phyloP scores from a whole-genome alignment of 2,888 invertebrate genomes.

The Trachelus stipa region DNA sequence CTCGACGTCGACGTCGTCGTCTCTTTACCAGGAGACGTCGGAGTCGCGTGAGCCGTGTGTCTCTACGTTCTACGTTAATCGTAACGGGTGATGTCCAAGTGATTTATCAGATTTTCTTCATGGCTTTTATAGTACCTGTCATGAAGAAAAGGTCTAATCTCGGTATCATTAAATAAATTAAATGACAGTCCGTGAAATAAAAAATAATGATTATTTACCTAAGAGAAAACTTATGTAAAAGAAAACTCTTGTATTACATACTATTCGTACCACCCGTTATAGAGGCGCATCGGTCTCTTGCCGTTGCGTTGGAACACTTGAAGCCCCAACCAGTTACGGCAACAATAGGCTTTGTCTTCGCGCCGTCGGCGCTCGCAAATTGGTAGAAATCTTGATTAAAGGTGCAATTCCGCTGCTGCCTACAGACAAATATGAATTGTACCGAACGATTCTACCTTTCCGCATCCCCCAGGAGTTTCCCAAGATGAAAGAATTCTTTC shows the following conservation, averaged over 20 bases:
- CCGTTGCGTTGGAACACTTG: slow-evolving; percentile 64
- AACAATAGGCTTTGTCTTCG: slow-evolving; percentile 67
- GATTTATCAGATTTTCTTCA: neutral
- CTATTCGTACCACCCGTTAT: slow-evolving; percentile 26
- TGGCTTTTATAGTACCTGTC: neutral
- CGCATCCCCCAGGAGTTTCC: neutral
- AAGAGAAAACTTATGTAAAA: neutral
- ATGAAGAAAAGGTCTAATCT: neutral
- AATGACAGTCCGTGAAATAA: neutral
- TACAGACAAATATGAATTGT: slow-evolving; percentile 58
- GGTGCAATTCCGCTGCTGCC: slow-evolving; percentile 62
- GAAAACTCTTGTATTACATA: neutral
- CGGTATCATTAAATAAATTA: neutral
- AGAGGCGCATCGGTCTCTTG: slow-evolving; percentile 28
- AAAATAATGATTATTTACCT: neutral
- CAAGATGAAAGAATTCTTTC: neutral
- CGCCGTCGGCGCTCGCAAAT: slow-evolving; percentile 65
- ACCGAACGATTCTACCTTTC: slow-evolving; percentile 36
- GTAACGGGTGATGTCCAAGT: slow-evolving; percentile 32
- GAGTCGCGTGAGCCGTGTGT: slow-evolving; percentile 37
- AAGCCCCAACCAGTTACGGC: slow-evolving; percentile 66
- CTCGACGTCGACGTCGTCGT: slow-evolving; percentile 25
- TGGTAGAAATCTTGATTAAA: slow-evolving; percentile 68
- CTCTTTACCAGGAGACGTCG: slow-evolving; percentile 31
- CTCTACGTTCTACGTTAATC: slow-evolving; percentile 25